phyloP scores from a whole-genome alignment of 2,797 vertebrate species.

The Allobates femoralis region DNA sequence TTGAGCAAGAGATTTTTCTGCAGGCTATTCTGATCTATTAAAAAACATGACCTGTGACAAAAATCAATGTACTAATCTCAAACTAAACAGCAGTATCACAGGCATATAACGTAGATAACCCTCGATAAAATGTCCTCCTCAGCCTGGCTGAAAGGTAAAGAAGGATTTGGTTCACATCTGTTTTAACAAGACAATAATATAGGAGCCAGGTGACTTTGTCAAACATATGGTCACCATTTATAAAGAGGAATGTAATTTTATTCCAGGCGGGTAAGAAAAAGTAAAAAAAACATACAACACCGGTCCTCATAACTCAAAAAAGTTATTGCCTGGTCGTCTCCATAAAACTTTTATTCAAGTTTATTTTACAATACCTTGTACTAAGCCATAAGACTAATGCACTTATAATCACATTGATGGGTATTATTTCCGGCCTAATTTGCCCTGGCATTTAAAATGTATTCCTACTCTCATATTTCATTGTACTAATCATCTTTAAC shows the following conservation, averaged over 20 bases:
- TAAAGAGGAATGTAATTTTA: conserved; percentile 49
- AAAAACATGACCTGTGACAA: conserved; percentile 79
- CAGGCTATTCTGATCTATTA: conserved; percentile 72
- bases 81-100: conserved; percentile 75
- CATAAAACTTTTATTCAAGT: conserved; percentile 65
- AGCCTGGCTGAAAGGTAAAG: conserved; percentile 64
- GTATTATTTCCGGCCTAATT: conserved; percentile 67
- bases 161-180: conserved; percentile 31
- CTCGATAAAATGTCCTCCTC: conserved; percentile 70
- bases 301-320: conserved; percentile 28
- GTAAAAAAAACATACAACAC: conserved; percentile 45
- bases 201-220: conserved; percentile 60
- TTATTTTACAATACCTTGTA: conserved; percentile 54
- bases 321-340: conserved; percentile 37
- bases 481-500: conserved; percentile 43
- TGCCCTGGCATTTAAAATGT: conserved; percentile 23
- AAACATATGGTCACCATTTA: conserved; percentile 63
- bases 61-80: conserved; percentile 80
- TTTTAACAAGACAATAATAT: conserved; percentile 56
- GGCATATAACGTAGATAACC: conserved; percentile 71
- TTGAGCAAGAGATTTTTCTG: conserved; percentile 67
- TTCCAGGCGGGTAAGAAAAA: conserved; percentile 1
- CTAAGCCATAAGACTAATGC: conserved; percentile 3
- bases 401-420: conserved; percentile 63
- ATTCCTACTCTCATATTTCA: conserved; percentile 27